Evolutionary conservation across 2,113 vertebrate species (phyloP).

Genomic region (Tursiops truncatus): DNA sequence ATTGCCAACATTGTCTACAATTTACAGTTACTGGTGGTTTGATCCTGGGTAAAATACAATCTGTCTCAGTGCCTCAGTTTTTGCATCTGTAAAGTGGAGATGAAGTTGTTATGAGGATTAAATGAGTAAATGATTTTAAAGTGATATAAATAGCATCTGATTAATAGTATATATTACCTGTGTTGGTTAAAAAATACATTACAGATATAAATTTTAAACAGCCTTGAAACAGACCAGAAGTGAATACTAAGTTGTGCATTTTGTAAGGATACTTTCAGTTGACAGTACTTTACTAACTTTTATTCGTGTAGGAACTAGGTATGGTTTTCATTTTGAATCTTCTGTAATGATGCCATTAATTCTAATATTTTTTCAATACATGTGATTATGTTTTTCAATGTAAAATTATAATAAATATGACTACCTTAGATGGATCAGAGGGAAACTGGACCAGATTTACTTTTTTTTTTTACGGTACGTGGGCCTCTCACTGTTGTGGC

Average conservation of each 20-base stretch:
- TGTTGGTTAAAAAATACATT: background rate
- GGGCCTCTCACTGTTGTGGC: no score
- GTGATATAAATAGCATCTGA: background rate
- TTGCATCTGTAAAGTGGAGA: background rate
- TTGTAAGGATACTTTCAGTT: background rate
- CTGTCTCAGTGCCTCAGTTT: background rate
- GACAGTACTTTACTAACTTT: background rate
- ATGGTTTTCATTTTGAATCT: background rate
- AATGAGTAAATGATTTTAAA: background rate
- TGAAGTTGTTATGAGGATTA: background rate
- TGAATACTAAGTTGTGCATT: background rate
- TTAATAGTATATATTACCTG: background rate
- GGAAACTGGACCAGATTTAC: background rate
- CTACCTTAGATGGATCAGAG: background rate
- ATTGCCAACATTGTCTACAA: background rate
- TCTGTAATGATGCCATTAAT: background rate
- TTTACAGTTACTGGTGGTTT: background rate
- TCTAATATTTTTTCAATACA: background rate
- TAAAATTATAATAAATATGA: background rate
- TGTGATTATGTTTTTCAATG: background rate
- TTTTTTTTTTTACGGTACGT: no score
- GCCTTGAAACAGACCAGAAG: background rate
- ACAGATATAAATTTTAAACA: background rate
- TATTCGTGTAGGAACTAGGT: background rate
- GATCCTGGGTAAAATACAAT: background rate